These are phyloP conservation scores for Gephyroberyx darwinii DNA, from an alignment of 2,797 vertebrate genomes.

Conservation along the genomic window DNA sequence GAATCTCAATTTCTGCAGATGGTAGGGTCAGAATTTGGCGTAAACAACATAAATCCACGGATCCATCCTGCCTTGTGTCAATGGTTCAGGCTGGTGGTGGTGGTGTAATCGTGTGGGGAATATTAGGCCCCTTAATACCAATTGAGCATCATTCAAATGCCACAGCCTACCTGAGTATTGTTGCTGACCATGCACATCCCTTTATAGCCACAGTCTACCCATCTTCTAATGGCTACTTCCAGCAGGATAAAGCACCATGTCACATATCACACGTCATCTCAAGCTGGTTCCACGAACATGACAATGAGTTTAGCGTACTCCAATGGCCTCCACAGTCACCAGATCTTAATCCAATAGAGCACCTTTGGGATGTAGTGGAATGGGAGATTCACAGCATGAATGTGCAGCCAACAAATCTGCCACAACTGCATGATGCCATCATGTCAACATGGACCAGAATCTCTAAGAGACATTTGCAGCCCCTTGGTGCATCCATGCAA, in stretches of 20 bases:
- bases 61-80: constrained; percentile 47
- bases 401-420: constrained; percentile 62
- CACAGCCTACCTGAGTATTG: too few relatives aligned
- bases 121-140: too few relatives aligned
- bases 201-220: too few relatives aligned
- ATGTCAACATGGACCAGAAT: constrained; percentile 47
- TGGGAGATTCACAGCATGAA: constrained; percentile 54
- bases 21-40: constrained; percentile 37
- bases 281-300: too few relatives aligned
- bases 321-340: constrained; percentile 8
- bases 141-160: too few relatives aligned
- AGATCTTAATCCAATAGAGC: constrained; percentile 8
- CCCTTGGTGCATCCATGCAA: background rate
- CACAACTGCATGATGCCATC: constrained; percentile 49
- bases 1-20: background rate
- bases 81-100: constrained; percentile 6
- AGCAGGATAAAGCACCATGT: too few relatives aligned
- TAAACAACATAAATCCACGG: constrained; percentile 57
- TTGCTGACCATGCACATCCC: too few relatives aligned
- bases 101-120: too few relatives aligned
- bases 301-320: background rate
- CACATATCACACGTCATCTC: too few relatives aligned
- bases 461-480: background rate
- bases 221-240: too few relatives aligned
- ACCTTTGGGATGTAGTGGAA: constrained; percentile 42